Percentiles rank a stretch among this genome's conserved stretches.
Conservation (phyloP, 2,113 vertebrate genomes). For the Glaucidium brasilianum region DNA sequence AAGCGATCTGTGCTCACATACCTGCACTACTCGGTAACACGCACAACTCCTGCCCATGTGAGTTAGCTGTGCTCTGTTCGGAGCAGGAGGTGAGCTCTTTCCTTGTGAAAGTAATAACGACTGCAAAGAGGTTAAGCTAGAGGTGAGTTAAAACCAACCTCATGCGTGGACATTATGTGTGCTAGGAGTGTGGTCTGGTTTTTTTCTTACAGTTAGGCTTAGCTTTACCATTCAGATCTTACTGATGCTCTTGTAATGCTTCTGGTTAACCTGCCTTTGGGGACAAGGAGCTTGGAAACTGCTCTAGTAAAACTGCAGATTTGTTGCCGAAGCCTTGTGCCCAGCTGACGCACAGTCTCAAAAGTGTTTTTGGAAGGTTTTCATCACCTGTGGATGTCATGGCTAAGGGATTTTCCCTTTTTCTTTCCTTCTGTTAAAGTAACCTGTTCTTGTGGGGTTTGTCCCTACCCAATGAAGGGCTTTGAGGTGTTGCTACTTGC, state of each 20-base stretch:
- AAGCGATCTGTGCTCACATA: neutral
- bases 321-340: neutral
- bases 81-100: neutral
- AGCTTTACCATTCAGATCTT: neutral
- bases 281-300: neutral
- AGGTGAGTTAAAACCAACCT: neutral
- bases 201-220: neutral
- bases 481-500: fast-evolving
- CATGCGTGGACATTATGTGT: fast-evolving
- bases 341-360: neutral
- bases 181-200: neutral
- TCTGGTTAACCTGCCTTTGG: neutral
- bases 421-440: neutral
- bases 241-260: neutral
- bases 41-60: fast-evolving
- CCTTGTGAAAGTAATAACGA: neutral
- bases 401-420: neutral
- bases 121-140: neutral
- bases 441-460: neutral
- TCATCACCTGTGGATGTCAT: neutral
- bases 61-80: neutral
- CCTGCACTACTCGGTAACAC: neutral
- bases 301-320: neutral
- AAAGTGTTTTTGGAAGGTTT: neutral
- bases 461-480: neutral